These are phyloP conservation scores for Arctia plantaginis DNA, from an alignment of 2,888 invertebrate species.

Conservation along the genomic window DNA sequence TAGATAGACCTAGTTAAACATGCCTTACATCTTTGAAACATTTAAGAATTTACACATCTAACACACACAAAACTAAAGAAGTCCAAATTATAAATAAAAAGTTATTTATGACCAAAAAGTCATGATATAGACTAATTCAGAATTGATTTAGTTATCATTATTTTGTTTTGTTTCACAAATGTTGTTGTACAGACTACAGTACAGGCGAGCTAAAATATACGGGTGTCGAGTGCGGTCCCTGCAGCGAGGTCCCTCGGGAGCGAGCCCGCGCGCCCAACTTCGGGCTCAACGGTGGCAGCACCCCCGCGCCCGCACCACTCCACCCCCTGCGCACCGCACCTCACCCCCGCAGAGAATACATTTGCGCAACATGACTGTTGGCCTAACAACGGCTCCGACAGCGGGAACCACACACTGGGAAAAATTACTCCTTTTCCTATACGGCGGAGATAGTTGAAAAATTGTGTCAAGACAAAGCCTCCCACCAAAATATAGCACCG, in stretches of 20 bases:
- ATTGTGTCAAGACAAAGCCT: constrained; percentile 66
- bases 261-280: constrained; percentile 85
- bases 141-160: constrained; percentile 12
- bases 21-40: too few species aligned
- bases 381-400: constrained; percentile 84
- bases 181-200: constrained; percentile 23
- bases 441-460: constrained; percentile 47
- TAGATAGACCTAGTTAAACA: too few species aligned
- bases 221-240: constrained; percentile 74
- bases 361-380: constrained; percentile 85
- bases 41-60: too few species aligned
- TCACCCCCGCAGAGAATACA: constrained; percentile 83
- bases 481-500: constrained; percentile 38
- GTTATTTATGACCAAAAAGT: too few species aligned
- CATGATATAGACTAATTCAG: too few species aligned
- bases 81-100: too few species aligned
- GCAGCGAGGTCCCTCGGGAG: constrained; percentile 76
- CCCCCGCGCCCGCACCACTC: constrained; percentile 51
- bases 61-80: too few species aligned
- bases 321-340: constrained; percentile 57
- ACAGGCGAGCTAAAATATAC: constrained; percentile 40
- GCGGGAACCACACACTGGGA: constrained; percentile 74
- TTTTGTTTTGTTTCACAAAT: constrained; percentile 12
- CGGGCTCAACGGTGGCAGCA: constrained; percentile 79
- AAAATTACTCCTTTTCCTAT: constrained; percentile 82